Evolutionary conservation across 2,113 vertebrate genomes (phyloP).

Genomic region (Gambusia affinis): DNA sequence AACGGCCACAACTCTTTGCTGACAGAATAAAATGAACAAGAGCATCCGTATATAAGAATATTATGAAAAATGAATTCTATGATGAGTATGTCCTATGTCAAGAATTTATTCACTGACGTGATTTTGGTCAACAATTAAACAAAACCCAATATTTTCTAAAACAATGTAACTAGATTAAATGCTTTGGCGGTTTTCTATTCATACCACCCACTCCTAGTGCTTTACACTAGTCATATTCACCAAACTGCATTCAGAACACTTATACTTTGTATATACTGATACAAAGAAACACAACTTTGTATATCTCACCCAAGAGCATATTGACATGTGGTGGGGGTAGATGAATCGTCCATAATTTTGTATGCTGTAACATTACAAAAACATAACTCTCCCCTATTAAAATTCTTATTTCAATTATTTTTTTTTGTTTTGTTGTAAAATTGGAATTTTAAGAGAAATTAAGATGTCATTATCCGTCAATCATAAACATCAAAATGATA

Average conservation of each 20-base stretch:
- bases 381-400: not conserved
- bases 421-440: too few species aligned
- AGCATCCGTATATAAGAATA: not conserved
- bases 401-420: not conserved
- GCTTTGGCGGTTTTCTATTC: too few species aligned
- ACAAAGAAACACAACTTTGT: too few species aligned
- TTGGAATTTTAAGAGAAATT: too few species aligned
- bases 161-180: too few species aligned
- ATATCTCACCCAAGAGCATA: too few species aligned
- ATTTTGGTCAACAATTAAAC: not conserved
- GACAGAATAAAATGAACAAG: slow-evolving; percentile 24
- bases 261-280: too few species aligned
- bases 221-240: too few species aligned
- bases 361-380: not conserved
- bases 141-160: not conserved
- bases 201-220: too few species aligned
- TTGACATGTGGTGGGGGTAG: too few species aligned
- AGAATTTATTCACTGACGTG: not conserved
- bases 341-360: not conserved
- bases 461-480: not conserved
- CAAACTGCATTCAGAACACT: too few species aligned
- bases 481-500: not conserved
- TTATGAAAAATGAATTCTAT: not conserved
- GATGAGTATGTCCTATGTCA: not conserved
- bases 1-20: slow-evolving; percentile 95